Evolutionary conservation across 2,113 vertebrate species (phyloP), one percentile per base, ranked within the genome.

Genomic region (Rhinolophus ferrumequinum): DNA sequence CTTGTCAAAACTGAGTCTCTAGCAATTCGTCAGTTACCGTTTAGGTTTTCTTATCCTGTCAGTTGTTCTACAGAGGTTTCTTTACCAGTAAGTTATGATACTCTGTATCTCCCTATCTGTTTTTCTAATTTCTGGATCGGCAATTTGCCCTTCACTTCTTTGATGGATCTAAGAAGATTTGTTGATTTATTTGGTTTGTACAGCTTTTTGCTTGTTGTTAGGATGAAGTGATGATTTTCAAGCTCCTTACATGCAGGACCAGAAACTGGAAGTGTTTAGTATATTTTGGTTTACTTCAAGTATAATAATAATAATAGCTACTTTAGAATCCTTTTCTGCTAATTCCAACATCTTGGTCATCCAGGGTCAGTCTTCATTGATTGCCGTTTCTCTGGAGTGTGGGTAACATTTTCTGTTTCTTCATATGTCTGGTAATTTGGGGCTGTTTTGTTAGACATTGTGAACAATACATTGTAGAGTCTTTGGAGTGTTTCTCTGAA

Each of bases 401-500:
- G n/a, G 33, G 33, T 88, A 73, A 83, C 52, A 75, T 54, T 89
- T 94, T 90, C n/a, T 92, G 54, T 47, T 94, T 94, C 41, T 70
- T 66, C 18, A 24, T 62, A 35, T 44, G 12, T 73, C 70, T 87
- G 19, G 35, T 66, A 72, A 58, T 50, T 87, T 75, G 47, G 66
- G 38, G 13, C 22, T 95, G 4, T 86, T 92, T 73, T 58, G 24
- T 90, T 93, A 89, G 52, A 60, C 16, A 9, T 50, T 38, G 28
- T 54, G 28, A 95, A 52, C 58, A 10, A 73, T 75, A 81, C 67
- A 10, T 83, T 60, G 16, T 83, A 69, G 38, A 84, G 62, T 64
- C 60, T 94, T 88, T 89, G 35, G 35, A 72, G 66, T 41, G 5
- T 92, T 88, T 88, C 60, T 88, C 26, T 80, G 84, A 96, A 77